Base-by-base conservation (phyloP, 2,888 invertebrate genomes). In the Aleiodes testaceus region DNA sequence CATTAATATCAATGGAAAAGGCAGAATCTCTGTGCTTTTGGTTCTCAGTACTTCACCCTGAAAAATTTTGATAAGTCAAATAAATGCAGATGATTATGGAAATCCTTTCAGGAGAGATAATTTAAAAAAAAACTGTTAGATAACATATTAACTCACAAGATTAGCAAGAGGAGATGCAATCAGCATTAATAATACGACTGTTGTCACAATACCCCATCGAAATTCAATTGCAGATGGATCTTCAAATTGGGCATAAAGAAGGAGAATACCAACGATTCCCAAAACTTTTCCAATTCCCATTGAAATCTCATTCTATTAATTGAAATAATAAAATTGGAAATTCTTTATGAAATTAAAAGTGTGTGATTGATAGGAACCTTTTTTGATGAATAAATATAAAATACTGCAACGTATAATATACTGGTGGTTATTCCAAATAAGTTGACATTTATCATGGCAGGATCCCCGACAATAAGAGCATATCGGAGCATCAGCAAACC, bases 1-100 rank as follows among this genome's bases (percentile, higher is more conserved):
- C 78, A 94, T 93, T 44, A 95, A 88, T 81, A 97, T 96, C 72
- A 98, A 90, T 7, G 96, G 95, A 85, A 97, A 95, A 4, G 97
- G 97, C 87, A 98, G 89, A 45, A 93, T 92, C 74, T 94, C 95
- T 0, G 97, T 95, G 86, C 94, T 95, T 88, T 94, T 92, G 14
- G 93, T 93, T 81, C 89, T 89, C 42, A 98, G 91, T 68, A 98
- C 93, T 70, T 93, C 90, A 78, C 90, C 90, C 96, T 96, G 66
- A 50, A 9, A 9, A 36, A 6, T 9, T 9, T 36, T 36, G 9
- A 0, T 9, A 36, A 36, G 6, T 36, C 1, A 36, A 36, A 6
- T 36, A 9, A 2, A 36, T 36, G 36, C 26, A 11, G 36, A 0
- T 36, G 9, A 36, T 67, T 3, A 55, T 45, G 12, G 20, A 49